phyloP scores from a whole-genome alignment of 2,888 invertebrate species.

The Penaeus monodon region DNA sequence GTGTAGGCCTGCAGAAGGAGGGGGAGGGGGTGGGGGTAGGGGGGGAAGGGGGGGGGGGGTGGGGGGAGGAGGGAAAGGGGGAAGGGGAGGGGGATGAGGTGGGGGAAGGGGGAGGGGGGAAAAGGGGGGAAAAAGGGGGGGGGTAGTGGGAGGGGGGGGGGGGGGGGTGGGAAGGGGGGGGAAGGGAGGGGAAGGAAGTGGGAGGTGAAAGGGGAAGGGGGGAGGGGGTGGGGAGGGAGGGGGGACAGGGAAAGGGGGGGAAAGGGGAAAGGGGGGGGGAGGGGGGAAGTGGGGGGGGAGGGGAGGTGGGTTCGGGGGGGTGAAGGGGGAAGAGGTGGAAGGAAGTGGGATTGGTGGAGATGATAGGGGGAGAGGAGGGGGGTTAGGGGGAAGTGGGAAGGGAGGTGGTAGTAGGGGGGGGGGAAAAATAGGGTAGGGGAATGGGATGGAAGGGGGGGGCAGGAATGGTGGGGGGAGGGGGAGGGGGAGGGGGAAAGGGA shows the following conservation, averaged over 20 bases:
- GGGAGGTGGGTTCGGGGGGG: not conserved
- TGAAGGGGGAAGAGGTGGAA: not conserved
- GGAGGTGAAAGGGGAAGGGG: not conserved
- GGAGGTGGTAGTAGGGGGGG: too few relatives aligned
- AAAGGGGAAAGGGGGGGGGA: not conserved
- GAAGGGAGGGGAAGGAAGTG: too few relatives aligned
- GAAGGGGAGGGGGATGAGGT: too few relatives aligned
- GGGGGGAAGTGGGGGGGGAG: not conserved
- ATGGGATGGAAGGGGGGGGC: not conserved
- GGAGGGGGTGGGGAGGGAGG: too few relatives aligned
- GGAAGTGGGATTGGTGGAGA: not conserved
- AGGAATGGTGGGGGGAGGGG: not conserved
- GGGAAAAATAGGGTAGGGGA: not conserved
- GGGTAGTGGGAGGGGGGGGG: too few relatives aligned
- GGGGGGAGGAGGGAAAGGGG: too few relatives aligned
- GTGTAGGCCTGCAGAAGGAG: constrained; percentile 44
- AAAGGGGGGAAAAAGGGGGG: too few relatives aligned
- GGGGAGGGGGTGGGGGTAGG: not conserved
- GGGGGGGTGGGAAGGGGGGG: too few relatives aligned
- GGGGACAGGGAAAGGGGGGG: too few relatives aligned
- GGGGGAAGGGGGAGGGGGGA: too few relatives aligned
- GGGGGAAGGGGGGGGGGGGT: too few relatives aligned
- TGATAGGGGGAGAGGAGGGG: not conserved
- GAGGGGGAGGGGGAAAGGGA: not conserved
- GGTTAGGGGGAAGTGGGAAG: not conserved